Evolutionary conservation across 2,888 invertebrate genomes (phyloP).

Genomic region (Drosophila bunnanda): DNA sequence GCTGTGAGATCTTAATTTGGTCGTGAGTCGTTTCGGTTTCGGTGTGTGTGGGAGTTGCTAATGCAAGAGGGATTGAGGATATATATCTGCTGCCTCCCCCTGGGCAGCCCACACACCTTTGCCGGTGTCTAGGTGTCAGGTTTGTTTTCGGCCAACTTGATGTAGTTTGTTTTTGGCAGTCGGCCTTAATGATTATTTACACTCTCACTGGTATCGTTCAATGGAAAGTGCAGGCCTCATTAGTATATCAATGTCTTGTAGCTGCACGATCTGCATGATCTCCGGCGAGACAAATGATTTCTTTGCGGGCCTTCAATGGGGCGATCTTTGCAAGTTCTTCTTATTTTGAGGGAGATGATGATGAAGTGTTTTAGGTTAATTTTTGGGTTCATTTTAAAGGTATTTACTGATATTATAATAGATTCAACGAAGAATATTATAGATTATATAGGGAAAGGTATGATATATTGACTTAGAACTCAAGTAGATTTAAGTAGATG

Average conservation of each 20-base stretch:
- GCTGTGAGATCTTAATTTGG: conserved; percentile 78
- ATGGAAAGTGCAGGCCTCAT: conserved; percentile 71
- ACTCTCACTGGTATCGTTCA: conserved; percentile 58
- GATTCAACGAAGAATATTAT: neutral
- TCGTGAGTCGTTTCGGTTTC: conserved; percentile 40
- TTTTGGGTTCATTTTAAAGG: neutral
- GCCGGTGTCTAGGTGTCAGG: conserved; percentile 49
- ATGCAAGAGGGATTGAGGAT: neutral
- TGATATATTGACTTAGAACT: neutral
- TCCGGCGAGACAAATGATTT: conserved; percentile 11
- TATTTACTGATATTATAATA: neutral
- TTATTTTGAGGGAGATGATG: neutral
- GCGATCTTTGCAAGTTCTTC: neutral
- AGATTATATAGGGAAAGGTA: neutral
- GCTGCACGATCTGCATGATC: conserved; percentile 38
- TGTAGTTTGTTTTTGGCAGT: conserved; percentile 73
- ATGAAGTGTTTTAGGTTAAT: neutral
- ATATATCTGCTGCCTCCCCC: neutral
- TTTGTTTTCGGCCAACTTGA: conserved; percentile 57
- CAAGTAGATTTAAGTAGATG: neutral
- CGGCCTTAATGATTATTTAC: conserved; percentile 52
- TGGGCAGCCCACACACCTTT: conserved; percentile 28
- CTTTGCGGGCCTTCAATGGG: conserved; percentile 6
- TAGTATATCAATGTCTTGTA: conserved; percentile 68
- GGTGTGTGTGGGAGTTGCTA: conserved; percentile 19